Evolutionary conservation across 2,113 vertebrate genomes (phyloP), one percentile per base, ranked within the genome.

Genomic region (Xiphias gladius): DNA sequence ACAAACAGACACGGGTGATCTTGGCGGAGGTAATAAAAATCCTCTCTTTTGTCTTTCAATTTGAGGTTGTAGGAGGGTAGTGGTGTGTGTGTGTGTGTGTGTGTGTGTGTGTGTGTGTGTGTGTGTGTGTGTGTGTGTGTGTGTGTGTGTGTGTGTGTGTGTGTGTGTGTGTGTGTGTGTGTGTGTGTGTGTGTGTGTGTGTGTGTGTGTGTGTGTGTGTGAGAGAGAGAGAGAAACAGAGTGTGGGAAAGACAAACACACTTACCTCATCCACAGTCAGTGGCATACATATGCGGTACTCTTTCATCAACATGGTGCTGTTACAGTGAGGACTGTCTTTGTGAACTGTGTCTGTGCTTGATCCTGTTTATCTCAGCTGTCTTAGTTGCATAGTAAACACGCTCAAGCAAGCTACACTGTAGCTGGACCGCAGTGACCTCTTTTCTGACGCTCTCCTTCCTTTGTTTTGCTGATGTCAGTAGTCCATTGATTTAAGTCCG

Each of bases 241-340:
- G 50, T 3, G 78, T 90, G 90, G 59, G 88, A 89, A 84, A 91
- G 62, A 79, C 76, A 93, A 88, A 82, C 76, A 81, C 68, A 90
- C 95, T 96, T 94, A 98, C 97, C 97, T 98, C 97, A 20, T 97
- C 97, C 11, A 97, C 96, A 71, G 97, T 97, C 82, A 98, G 96
- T 0, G 97, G 97, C 97, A 98, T 98, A 74, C 97, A 98, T 90
- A 98, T 96, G 86, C 97, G 95, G 90, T 98, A 98, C 90, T 98
- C 97, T 92, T 98, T 98, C 93, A 96, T 80, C 92, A 98, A 94
- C 97, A 98, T 98, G 90, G 71, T 94, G 93, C 75, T 30, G 74
- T 54, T 32, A 61, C 50, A 35, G 61, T 35, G 61, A 61, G 69
- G 68, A 63, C n/a, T 80, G 73, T 73, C 52, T 82, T 37, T 69